These are phyloP conservation scores for Sinelater perroti DNA, from an alignment of 2,888 invertebrate genomes.

Conservation along the genomic window DNA sequence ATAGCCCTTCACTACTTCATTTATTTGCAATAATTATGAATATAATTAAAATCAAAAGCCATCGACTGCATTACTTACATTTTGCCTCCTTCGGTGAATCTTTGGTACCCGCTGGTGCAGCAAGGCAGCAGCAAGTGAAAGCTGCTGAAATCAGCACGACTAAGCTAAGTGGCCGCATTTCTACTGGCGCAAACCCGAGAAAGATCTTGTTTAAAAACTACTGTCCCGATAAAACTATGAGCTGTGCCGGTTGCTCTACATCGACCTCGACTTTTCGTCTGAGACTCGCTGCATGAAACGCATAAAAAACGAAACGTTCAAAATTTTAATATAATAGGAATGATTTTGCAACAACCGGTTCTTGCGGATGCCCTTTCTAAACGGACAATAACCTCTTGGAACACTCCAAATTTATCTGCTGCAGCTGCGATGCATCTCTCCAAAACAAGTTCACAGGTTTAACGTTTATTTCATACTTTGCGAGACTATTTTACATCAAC, in stretches of 20 bases:
- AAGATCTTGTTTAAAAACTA: slow-evolving; percentile 25
- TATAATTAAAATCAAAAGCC: no score
- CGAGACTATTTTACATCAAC: not conserved
- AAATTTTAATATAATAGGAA: slow-evolving; percentile 20
- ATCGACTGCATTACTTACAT: no score
- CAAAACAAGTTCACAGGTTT: not conserved
- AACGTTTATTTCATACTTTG: not conserved
- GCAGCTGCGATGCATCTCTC: slow-evolving; percentile 5
- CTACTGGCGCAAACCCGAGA: slow-evolving; percentile 21
- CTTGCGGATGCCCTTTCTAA: slow-evolving; percentile 16
- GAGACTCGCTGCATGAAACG: slow-evolving; percentile 17
- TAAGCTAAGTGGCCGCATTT: slow-evolving; percentile 36
- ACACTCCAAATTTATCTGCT: slow-evolving; percentile 1
- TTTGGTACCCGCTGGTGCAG: slow-evolving; percentile 31
- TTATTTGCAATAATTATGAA: no score
- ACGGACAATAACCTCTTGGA: slow-evolving; percentile 18
- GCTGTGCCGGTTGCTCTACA: slow-evolving; percentile 35
- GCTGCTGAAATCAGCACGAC: slow-evolving; percentile 32
- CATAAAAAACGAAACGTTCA: slow-evolving; percentile 19
- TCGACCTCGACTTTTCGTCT: slow-evolving; percentile 36
- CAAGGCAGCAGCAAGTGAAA: slow-evolving; percentile 18
- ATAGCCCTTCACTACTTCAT: no score
- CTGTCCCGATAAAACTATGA: slow-evolving; percentile 22
- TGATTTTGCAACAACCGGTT: slow-evolving; percentile 30
- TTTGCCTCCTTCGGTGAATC: slow-evolving; percentile 35